Conservation (phyloP, 1,140 invertebrate species). For the Drosophila nikananu region DNA sequence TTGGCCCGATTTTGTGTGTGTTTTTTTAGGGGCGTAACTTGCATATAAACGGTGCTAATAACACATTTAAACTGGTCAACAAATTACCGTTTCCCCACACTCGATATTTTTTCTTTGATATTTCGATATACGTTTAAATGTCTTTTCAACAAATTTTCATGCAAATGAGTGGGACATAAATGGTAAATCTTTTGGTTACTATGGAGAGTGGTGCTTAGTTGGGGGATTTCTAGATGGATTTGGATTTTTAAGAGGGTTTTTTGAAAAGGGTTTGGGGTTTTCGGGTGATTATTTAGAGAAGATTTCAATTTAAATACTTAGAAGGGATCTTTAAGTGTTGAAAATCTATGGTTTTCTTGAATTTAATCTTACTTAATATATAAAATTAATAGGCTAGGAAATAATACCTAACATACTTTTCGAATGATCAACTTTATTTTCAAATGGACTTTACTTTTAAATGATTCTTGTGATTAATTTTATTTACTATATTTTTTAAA, state of each 20-base stretch:
- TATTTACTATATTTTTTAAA: too few relatives aligned
- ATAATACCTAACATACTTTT: not conserved
- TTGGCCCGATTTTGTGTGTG: conserved; percentile 31
- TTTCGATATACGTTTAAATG: conserved; percentile 63
- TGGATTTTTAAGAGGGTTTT: not conserved
- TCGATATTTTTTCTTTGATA: conserved; percentile 52
- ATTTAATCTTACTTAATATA: not conserved
- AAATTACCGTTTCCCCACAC: conserved; percentile 80
- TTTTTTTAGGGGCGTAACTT: conserved; percentile 60
- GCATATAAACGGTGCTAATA: conserved; percentile 83
- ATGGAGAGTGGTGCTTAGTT: not conserved
- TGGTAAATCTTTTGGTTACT: conserved; percentile 22
- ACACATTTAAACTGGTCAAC: conserved; percentile 80
- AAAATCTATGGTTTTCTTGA: not conserved
- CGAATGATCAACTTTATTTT: too few relatives aligned
- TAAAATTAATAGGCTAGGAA: not conserved
- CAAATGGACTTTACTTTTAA: too few relatives aligned
- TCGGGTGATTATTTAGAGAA: not conserved
- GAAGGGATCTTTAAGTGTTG: not conserved
- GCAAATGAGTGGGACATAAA: conserved; percentile 60
- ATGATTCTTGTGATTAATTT: too few relatives aligned
- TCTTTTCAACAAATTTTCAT: conserved; percentile 81
- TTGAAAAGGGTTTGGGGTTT: too few relatives aligned
- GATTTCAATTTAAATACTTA: not conserved
- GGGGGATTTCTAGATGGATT: not conserved